Evolutionary conservation across 2,797 vertebrate species (phyloP), one percentile per base, ranked within the genome.

Genomic region (Helarctos malayanus): DNA sequence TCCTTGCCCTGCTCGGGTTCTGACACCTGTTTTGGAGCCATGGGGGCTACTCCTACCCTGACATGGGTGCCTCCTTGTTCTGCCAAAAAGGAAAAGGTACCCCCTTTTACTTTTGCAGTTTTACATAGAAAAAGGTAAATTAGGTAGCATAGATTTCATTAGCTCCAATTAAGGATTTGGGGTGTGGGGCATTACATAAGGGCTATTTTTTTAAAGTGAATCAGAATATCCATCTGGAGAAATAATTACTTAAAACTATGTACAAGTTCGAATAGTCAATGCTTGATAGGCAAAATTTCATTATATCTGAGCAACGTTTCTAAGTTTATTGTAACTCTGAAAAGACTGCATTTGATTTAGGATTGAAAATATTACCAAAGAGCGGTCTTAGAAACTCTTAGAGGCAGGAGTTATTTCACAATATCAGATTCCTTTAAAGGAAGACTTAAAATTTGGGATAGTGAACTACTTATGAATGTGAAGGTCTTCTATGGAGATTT

Each of bases 341-440:
- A 86, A 63, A 87, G 52, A 8, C 41, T 21, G 1, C 1, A 1
- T 73, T 35, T 94, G 41, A n/a, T 41, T 73, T 54, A 65, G 18
- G 63, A 38, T 63, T 79, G 11, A 38, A 83, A n/a, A 82, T 11
- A 41, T 23, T 15, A 29, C 45, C 7, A 3, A 57, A 8, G 9
- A 15, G 71, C 45, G 4, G 35, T 78, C 47, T n/a, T 61, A 10
- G 71, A 56, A 93, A n/a, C n/a, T 93, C 69, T 82, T 89, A 12
- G 38, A 76, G 45, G 21, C 47, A 91, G 45, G 29, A 92, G 57
- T 4, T 63, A 47, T 90, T 87, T 68, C 11, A 71, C n/a, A 49
- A 21, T 56, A 91, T 27, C 78, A 68, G 6, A 13, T 85, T 89
- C 86, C 83, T 94, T 91, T 57, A 89, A 93, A 86, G 71, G 71